phyloP scores from a whole-genome alignment of 1,140 invertebrate species.

The Cherax quadricarinatus region DNA sequence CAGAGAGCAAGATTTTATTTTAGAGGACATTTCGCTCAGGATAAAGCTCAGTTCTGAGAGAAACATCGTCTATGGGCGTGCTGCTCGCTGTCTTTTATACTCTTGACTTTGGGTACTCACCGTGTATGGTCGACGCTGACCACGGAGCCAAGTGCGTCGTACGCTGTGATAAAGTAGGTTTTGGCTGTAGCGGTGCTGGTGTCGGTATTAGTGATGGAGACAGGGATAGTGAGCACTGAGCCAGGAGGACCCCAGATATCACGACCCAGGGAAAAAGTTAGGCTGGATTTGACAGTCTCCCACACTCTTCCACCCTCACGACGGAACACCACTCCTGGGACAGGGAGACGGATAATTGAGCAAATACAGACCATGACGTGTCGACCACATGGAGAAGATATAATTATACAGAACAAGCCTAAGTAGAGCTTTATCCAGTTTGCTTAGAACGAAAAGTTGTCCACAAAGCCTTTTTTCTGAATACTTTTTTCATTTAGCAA shows the following conservation, averaged over 20 bases:
- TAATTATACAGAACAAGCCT: neutral
- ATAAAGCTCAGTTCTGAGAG: no score
- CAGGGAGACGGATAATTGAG: neutral
- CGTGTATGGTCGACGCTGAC: constrained; percentile 15
- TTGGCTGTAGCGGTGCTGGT: neutral
- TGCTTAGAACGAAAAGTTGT: no score
- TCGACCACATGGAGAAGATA: neutral
- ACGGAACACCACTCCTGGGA: constrained; percentile 32
- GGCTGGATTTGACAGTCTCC: constrained; percentile 28
- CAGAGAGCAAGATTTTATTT: no score
- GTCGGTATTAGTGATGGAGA: constrained; percentile 44
- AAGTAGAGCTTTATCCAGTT: neutral
- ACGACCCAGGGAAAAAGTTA: constrained; percentile 41
- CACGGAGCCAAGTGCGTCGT: constrained; percentile 30
- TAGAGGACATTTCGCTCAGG: no score
- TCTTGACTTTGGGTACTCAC: neutral
- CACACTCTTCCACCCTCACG: constrained; percentile 38
- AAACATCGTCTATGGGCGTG: no score
- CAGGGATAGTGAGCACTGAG: constrained; percentile 8
- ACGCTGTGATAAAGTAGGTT: constrained; percentile 48
- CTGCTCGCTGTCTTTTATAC: no score
- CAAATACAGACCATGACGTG: no score
- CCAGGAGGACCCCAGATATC: constrained; percentile 62
- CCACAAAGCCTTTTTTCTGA: no score
- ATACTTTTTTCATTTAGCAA: no score